Evolutionary conservation across 2,888 invertebrate species (phyloP).

Genomic region (Rosalia funebris): DNA sequence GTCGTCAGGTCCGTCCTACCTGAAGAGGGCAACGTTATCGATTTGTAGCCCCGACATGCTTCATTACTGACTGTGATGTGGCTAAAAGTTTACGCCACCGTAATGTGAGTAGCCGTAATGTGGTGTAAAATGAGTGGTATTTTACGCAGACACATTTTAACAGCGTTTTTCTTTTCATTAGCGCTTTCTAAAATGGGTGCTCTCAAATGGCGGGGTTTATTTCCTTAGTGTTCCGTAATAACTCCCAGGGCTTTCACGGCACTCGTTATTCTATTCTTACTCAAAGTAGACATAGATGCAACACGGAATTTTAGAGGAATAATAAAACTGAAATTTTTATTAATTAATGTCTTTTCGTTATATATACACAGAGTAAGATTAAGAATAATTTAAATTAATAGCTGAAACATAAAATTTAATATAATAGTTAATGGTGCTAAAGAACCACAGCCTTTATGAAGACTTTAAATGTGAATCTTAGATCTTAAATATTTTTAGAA

Average conservation of each 20-base stretch:
- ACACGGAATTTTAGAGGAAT: no score
- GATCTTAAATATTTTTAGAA: no score
- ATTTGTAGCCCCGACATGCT: conserved; percentile 12
- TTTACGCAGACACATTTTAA: conserved; percentile 27
- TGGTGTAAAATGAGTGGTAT: conserved; percentile 26
- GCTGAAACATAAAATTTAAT: no score
- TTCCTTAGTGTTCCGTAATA: conserved; percentile 4
- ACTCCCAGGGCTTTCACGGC: conserved; percentile 6
- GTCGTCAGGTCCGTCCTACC: conserved; percentile 29
- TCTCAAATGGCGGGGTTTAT: conserved; percentile 9
- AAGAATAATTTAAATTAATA: no score
- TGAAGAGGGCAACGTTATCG: conserved; percentile 28
- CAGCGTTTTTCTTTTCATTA: conserved; percentile 27
- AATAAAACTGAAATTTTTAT: no score
- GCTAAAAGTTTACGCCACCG: conserved; percentile 20
- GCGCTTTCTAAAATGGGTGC: conserved; percentile 14
- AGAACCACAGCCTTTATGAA: no score
- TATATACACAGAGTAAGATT: no score
- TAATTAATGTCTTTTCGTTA: no score
- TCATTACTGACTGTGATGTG: conserved; percentile 26
- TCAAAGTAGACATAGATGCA: no score
- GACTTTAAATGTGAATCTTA: no score
- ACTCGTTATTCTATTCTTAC: no score
- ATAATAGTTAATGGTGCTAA: no score
- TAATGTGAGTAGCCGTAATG: conserved; percentile 29